These are phyloP conservation scores for Ophioderma brevispina DNA, from an alignment of 35 echinoderm and acorn worm species.

Conservation along the genomic window DNA sequence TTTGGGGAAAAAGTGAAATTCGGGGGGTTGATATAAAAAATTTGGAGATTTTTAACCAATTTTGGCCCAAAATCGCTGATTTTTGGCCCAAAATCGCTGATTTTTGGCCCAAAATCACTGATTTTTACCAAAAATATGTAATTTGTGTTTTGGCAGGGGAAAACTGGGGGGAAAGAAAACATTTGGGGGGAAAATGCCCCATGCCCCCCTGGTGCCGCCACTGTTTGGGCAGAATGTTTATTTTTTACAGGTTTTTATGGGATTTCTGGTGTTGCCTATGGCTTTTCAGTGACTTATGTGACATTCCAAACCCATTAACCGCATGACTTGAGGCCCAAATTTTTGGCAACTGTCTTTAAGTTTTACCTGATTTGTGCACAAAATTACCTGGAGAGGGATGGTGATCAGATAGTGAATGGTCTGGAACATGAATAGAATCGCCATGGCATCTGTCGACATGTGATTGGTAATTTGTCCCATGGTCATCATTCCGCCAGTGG, in stretches of 20 bases:
- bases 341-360: neutral
- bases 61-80: too few species aligned
- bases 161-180: neutral
- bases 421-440: constrained; percentile 15
- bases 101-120: too few species aligned
- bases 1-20: neutral
- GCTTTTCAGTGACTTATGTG: too few species aligned
- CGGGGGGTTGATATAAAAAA: too few species aligned
- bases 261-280: too few species aligned
- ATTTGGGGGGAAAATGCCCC: too few species aligned
- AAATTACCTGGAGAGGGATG: constrained; percentile 45
- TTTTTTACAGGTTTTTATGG: too few species aligned
- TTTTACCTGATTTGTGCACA: neutral
- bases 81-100: too few species aligned
- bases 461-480: constrained; percentile 59
- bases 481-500: constrained; percentile 16
- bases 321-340: neutral
- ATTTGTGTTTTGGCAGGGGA: too few species aligned
- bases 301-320: neutral
- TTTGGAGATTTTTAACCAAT: too few species aligned
- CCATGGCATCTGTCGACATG: constrained; percentile 42
- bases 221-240: neutral
- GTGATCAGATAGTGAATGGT: constrained; percentile 34
- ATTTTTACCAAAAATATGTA: too few species aligned
- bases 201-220: too few species aligned